Percentiles rank a stretch among this genome's conserved stretches.
Conservation (phyloP, 2,797 vertebrate species). For the Melanotaenia boesemani region DNA sequence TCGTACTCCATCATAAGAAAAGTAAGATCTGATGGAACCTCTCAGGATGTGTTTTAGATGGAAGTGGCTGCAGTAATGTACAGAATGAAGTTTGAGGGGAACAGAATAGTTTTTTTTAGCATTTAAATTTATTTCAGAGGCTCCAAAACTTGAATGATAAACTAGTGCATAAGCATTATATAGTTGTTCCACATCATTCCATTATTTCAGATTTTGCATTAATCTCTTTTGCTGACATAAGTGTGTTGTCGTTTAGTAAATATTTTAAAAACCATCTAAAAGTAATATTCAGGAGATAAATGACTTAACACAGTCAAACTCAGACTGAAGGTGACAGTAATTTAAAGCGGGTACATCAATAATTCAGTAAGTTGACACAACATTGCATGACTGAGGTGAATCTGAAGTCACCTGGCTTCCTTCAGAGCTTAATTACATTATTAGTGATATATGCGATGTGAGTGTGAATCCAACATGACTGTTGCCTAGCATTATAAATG, state of each 20-base stretch:
- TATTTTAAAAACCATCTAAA: background rate
- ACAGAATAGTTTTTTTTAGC: no score
- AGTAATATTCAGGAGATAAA: background rate
- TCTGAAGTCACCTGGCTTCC: slow-evolving; percentile 18
- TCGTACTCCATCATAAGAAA: background rate
- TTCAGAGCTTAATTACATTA: slow-evolving; percentile 35
- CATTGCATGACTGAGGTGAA: background rate
- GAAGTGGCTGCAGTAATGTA: background rate
- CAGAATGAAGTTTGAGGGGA: background rate
- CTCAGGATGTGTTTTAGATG: background rate
- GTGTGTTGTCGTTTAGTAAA: no score
- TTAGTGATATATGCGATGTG: slow-evolving; percentile 15
- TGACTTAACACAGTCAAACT: background rate
- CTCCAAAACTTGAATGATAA: no score
- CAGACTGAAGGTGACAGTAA: background rate
- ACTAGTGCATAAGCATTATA: no score
- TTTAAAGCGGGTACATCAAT: background rate
- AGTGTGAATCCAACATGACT: slow-evolving; percentile 9
- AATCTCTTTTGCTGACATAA: no score
- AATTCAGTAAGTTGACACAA: slow-evolving; percentile 4
- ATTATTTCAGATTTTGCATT: no score
- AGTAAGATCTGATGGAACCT: background rate
- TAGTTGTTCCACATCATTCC: no score
- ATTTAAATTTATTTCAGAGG: no score
- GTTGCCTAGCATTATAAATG: background rate